phyloP scores from a whole-genome alignment of 2,113 vertebrate species.

The Siphamia tubifer region DNA sequence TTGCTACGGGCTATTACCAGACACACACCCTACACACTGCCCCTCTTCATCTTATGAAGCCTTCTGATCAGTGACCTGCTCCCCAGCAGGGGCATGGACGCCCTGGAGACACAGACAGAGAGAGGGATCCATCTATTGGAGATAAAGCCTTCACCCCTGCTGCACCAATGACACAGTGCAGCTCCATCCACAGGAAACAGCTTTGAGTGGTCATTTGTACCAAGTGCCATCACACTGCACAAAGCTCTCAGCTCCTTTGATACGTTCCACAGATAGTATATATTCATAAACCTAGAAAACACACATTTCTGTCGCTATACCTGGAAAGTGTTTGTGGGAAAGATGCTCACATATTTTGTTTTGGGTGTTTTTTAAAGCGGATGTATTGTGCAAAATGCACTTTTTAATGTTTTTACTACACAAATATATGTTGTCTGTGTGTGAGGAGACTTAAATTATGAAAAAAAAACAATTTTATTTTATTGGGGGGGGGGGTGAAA shows the following conservation, averaged over 20 bases:
- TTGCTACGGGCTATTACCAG: too few species aligned
- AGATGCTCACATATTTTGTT: too few species aligned
- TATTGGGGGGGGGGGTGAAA: too few species aligned
- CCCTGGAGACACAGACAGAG: conserved; percentile 6
- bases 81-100: background rate
- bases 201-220: conserved; percentile 23
- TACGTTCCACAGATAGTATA: background rate
- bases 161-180: conserved; percentile 15
- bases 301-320: too few species aligned
- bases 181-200: conserved; percentile 2
- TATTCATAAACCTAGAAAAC: background rate
- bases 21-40: too few species aligned
- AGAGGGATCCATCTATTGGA: conserved; percentile 35
- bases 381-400: too few species aligned
- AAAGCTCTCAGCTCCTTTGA: background rate
- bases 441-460: too few species aligned
- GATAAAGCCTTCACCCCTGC: conserved; percentile 15
- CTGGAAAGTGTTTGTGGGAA: too few species aligned
- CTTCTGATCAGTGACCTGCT: conserved; percentile 10
- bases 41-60: background rate
- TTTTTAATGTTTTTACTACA: too few species aligned
- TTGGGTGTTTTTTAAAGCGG: too few species aligned
- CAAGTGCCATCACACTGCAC: background rate
- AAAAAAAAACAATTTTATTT: too few species aligned
- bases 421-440: too few species aligned